These are phyloP conservation scores for Drosophila ohnishii DNA, from an alignment of 1,140 invertebrate genomes.

Conservation along the genomic window DNA sequence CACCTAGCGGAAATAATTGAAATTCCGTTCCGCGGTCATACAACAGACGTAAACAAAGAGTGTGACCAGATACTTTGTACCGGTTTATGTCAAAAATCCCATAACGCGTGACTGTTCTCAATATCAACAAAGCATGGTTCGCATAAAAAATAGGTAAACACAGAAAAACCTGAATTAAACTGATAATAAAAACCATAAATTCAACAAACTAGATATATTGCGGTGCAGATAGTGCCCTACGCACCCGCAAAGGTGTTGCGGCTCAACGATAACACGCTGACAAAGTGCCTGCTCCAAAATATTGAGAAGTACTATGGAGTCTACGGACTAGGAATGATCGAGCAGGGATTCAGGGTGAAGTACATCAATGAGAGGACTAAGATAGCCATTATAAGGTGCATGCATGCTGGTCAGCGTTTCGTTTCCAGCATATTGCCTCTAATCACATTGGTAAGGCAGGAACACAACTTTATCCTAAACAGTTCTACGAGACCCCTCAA, in stretches of 20 bases:
- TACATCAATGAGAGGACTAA: constrained; percentile 90
- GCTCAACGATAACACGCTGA: constrained; percentile 85
- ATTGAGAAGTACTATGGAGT: constrained; percentile 89
- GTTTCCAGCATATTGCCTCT: constrained; percentile 87
- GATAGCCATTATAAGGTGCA: constrained; percentile 88
- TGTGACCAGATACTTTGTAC: background rate
- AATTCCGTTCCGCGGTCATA: background rate
- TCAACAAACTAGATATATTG: constrained; percentile 85
- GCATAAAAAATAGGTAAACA: constrained; percentile 87
- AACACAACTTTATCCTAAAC: background rate
- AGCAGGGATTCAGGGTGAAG: constrained; percentile 88
- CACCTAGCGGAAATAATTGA: background rate
- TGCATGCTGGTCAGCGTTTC: constrained; percentile 89
- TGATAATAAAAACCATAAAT: constrained; percentile 13
- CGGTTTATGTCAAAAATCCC: background rate
- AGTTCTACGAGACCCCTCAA: background rate
- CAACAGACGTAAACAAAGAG: background rate
- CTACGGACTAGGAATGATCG: constrained; percentile 87
- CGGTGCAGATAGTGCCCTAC: constrained; percentile 85
- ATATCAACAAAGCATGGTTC: constrained; percentile 84
- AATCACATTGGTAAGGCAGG: constrained; percentile 83
- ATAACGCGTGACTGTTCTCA: background rate
- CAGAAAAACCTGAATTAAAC: constrained; percentile 23
- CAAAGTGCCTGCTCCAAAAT: constrained; percentile 85
- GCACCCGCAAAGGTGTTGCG: constrained; percentile 83